These are phyloP conservation scores for Apodemia duryi DNA, from an alignment of 2,888 invertebrate genomes.

Conservation along the genomic window DNA sequence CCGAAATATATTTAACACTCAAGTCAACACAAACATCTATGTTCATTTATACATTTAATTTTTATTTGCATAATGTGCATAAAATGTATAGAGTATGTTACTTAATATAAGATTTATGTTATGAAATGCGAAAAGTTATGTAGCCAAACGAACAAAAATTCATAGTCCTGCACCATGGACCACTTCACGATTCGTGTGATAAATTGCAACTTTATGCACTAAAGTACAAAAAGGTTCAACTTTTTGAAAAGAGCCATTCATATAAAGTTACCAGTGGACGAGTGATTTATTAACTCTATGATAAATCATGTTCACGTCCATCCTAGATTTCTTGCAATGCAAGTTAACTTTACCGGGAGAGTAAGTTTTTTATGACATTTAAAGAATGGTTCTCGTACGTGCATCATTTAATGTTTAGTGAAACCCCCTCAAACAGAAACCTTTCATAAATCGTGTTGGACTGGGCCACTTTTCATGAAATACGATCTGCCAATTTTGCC, in stretches of 20 bases:
- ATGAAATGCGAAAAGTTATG: background rate
- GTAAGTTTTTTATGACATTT: background rate
- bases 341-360: background rate
- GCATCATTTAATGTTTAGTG: background rate
- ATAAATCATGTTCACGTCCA: slow-evolving; percentile 9
- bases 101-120: no score
- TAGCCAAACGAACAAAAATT: background rate
- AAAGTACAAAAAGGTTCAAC: slow-evolving; percentile 6
- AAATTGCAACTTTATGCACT: slow-evolving; percentile 9
- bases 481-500: no score
- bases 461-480: no score
- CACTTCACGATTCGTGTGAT: background rate
- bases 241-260: slow-evolving; percentile 6
- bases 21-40: no score
- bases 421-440: no score
- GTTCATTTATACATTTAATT: no score
- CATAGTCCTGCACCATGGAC: background rate
- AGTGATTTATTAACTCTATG: slow-evolving; percentile 6
- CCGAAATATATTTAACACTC: no score
- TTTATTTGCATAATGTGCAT: no score
- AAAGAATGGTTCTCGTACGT: background rate
- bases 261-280: background rate
- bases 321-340: slow-evolving; percentile 4
- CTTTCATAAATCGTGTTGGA: no score
- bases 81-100: no score